phyloP scores from a whole-genome alignment of 2,797 vertebrate species.

The Schizopygopsis pylzovi region DNA sequence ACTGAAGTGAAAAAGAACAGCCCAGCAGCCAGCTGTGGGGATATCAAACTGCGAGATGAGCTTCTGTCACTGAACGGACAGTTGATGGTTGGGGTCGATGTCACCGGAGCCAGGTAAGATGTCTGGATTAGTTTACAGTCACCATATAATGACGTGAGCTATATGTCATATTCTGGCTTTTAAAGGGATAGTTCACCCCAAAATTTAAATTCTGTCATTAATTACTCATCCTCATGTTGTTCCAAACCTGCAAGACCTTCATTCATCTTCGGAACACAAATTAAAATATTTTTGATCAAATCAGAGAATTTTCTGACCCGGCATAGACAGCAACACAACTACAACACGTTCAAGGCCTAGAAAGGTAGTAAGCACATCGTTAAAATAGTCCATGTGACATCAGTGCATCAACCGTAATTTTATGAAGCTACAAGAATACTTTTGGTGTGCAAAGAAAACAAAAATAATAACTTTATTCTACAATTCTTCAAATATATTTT shows the following conservation, averaged over 20 bases:
- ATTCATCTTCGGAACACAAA: neutral
- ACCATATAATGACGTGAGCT: neutral
- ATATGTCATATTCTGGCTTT: neutral
- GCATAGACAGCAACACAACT: neutral
- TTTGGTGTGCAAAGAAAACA: no score
- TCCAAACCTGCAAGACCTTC: neutral
- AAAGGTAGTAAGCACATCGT: neutral
- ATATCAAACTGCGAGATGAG: slow-evolving; percentile 90
- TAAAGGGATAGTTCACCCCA: neutral
- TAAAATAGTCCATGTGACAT: neutral
- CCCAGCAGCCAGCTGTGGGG: slow-evolving; percentile 84
- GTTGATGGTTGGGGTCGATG: slow-evolving; percentile 96
- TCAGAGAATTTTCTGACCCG: neutral
- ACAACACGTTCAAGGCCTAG: neutral
- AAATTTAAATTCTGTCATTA: neutral
- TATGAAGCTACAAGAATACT: no score
- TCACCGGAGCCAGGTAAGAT: slow-evolving; percentile 90
- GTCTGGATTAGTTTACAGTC: neutral
- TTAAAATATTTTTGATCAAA: neutral
- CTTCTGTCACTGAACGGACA: slow-evolving; percentile 94
- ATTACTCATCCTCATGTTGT: neutral
- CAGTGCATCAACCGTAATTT: no score
- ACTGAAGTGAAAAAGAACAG: slow-evolving; percentile 94
- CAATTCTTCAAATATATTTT: no score
- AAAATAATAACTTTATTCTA: no score